phyloP scores from a whole-genome alignment of 2,797 vertebrate species.

The Poecilia picta region DNA sequence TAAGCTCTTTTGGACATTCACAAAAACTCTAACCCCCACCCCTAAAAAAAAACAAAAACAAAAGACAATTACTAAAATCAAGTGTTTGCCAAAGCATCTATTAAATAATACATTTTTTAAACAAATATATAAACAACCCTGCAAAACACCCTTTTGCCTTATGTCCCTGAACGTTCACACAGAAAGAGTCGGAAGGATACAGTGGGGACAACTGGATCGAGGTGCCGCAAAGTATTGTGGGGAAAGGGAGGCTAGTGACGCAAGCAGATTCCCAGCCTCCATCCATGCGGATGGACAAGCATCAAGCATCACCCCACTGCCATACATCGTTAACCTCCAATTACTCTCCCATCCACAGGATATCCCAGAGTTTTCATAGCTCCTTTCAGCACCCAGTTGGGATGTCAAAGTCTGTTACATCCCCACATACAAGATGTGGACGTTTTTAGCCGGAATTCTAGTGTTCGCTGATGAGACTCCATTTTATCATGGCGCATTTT shows the following conservation, averaged over 20 bases:
- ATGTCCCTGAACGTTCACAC: slow-evolving; percentile 21
- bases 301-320: slow-evolving; percentile 49
- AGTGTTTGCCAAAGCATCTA: not conserved
- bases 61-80: not conserved
- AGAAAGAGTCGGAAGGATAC: slow-evolving; percentile 13
- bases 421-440: slow-evolving; percentile 1
- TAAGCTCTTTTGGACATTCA: not conserved
- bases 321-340: slow-evolving; percentile 56
- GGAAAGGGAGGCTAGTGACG: slow-evolving; percentile 58
- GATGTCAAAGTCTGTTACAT: slow-evolving; percentile 40
- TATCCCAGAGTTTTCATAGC: slow-evolving; percentile 40
- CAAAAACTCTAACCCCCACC: too few species aligned
- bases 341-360: slow-evolving; percentile 22
- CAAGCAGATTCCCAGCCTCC: slow-evolving; percentile 76
- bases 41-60: not conserved
- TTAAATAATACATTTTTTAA: not conserved
- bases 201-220: not conserved
- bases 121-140: not conserved
- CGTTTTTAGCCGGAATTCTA: slow-evolving; percentile 2
- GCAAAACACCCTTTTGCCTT: not conserved
- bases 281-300: slow-evolving; percentile 71
- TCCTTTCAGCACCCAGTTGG: not conserved
- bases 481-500: slow-evolving; percentile 60
- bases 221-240: slow-evolving; percentile 58
- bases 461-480: slow-evolving; percentile 50